A percentile compares a stretch with the other conserved stretches of the same genome.
Evolutionary conservation across 2,888 invertebrate species (phyloP).

Genomic region (Elegia similella): DNA sequence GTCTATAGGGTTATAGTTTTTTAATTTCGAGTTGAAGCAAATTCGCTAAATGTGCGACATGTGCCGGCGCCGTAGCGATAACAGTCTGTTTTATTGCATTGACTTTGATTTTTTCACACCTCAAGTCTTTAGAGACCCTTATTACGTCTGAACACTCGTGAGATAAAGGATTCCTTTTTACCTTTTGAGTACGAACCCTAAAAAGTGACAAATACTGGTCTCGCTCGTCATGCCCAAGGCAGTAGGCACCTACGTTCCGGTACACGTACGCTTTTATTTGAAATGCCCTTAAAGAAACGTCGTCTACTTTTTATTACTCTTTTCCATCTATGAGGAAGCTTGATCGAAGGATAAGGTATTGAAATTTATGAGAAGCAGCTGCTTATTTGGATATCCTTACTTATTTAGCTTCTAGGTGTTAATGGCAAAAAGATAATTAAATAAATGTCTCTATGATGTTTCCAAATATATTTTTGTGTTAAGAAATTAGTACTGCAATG

Average conservation of each 20-base stretch:
- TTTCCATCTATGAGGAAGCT: slow-evolving; percentile 37
- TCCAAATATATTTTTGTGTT: too few relatives aligned
- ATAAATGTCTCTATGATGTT: too few relatives aligned
- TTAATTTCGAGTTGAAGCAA: too few relatives aligned
- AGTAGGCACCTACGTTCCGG: neutral
- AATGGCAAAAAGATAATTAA: too few relatives aligned
- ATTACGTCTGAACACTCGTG: neutral
- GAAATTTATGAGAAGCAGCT: slow-evolving; percentile 12
- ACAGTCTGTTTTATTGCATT: too few relatives aligned
- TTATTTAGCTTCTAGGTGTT: neutral
- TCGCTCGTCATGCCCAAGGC: slow-evolving; percentile 17
- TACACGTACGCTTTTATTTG: neutral
- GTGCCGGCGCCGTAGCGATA: too few relatives aligned
- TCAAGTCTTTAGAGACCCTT: too few relatives aligned
- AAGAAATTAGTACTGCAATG: too few relatives aligned
- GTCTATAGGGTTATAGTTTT: too few relatives aligned
- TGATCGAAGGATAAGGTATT: slow-evolving; percentile 29
- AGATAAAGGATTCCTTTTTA: neutral
- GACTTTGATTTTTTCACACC: too few relatives aligned
- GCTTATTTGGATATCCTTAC: neutral
- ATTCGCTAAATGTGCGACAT: too few relatives aligned
- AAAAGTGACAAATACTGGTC: neutral
- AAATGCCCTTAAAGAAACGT: slow-evolving; percentile 24
- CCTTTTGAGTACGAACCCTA: neutral
- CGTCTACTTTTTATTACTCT: slow-evolving; percentile 44